Evolutionary conservation across 2,888 invertebrate species (phyloP), one percentile per base, ranked within the genome.

Genomic region (Rapana venosa): DNA sequence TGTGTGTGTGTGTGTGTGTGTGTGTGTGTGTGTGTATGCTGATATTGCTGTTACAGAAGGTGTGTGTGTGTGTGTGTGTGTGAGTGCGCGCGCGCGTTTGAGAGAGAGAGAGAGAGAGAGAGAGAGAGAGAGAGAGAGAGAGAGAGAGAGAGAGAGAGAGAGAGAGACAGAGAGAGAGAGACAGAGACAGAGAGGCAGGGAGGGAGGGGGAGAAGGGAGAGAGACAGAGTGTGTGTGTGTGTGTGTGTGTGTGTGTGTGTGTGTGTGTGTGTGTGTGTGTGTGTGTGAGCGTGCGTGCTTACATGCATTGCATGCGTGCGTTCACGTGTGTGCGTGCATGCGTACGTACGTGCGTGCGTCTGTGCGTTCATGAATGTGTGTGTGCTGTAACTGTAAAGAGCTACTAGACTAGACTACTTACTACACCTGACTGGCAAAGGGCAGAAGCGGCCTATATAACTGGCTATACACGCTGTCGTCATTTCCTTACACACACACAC

Each of bases 1-100:
- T n/a, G n/a, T n/a, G n/a, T 74, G 74, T n/a, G 74, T n/a, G 74
- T 74, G n/a, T n/a, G 74, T n/a, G 74, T 74, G 74, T 74, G 74
- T 74, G 74, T 74, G 74, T 74, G 74, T 74, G 74, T 74, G 74
- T 74, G 74, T 74, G 30, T 13, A 61, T 20, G 6, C 61, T 0
- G 61, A 61, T 61, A 20, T 61, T 61, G 61, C 61, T 61, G 61
- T 17, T 61, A 61, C 61, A 20, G 61, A 13, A 61, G 17, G 30
- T n/a, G 30, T 77, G 74, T 77, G 74, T 77, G n/a, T 66, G 66
- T 66, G 66, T 66, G 66, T 66, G 66, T 66, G 66, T 66, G 66
- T 66, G 17, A n/a, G 66, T 66, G 66, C 13, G 66, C 13, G 66
- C 13, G 47, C 8, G 47, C 8, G 30, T n/a, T 6, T 77, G 74